Percentiles rank a stretch among this genome's conserved stretches.
These are phyloP conservation scores for Sebastes itinus DNA, from an alignment of 2,797 vertebrate genomes.

Conservation along the genomic window DNA sequence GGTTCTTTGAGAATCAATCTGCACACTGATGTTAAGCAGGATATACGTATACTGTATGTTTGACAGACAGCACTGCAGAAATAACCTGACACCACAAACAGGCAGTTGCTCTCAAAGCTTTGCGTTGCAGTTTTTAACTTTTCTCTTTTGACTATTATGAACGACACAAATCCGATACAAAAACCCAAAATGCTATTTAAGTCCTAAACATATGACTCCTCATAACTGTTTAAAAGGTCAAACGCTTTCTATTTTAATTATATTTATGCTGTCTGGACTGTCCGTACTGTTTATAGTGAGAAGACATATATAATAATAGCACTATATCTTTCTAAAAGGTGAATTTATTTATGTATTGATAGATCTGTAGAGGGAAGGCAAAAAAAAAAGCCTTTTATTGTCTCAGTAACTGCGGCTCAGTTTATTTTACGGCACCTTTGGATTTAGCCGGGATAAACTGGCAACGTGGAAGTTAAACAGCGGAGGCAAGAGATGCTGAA, in stretches of 20 bases:
- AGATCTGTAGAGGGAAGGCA: constrained; percentile 17
- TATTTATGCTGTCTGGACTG: constrained; percentile 8
- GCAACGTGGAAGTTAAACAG: constrained; percentile 29
- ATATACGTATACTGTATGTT: background rate
- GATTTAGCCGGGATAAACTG: constrained; percentile 36
- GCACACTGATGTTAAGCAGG: background rate
- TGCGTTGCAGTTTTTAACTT: background rate
- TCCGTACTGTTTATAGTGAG: constrained; percentile 7
- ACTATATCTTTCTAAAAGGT: background rate
- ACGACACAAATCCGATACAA: constrained; percentile 16
- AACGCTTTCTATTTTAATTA: background rate
- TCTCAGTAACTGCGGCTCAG: constrained; percentile 38
- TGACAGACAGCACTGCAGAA: background rate
- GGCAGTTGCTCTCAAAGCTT: background rate
- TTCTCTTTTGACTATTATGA: background rate
- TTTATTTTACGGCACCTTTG: constrained; percentile 50
- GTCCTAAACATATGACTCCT: background rate
- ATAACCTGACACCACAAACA: background rate
- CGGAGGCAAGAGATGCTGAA: constrained; percentile 34
- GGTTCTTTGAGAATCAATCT: constrained; percentile 26
- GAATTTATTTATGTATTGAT: constrained; percentile 42
- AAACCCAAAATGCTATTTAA: background rate
- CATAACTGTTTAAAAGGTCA: constrained; percentile 2
- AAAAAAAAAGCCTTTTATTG: constrained; percentile 35
- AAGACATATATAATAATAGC: constrained; percentile 13